phyloP scores from a whole-genome alignment of 2,113 vertebrate species.

The Daboia siamensis region DNA sequence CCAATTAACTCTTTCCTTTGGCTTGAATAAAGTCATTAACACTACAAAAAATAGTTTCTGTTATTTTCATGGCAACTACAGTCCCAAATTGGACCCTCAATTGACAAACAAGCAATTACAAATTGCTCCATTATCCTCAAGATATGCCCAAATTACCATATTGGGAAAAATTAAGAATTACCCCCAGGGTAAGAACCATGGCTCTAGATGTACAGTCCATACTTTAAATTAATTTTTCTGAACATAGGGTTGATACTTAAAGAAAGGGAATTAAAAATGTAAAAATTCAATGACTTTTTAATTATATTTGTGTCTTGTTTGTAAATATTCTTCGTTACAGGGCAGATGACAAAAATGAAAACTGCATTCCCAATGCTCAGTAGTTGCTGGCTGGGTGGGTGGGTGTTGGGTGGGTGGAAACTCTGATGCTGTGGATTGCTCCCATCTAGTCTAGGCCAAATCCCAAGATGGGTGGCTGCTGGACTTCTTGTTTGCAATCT shows the following conservation, averaged over 20 bases:
- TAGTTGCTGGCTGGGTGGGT: neutral
- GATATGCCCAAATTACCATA: neutral
- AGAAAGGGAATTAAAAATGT: conserved; percentile 17
- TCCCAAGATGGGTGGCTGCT: neutral
- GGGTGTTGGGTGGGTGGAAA: neutral
- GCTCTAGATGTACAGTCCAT: neutral
- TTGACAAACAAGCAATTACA: neutral
- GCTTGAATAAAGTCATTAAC: neutral
- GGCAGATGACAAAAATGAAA: neutral
- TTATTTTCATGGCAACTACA: neutral
- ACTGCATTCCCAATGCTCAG: neutral
- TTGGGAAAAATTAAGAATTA: neutral
- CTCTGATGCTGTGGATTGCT: neutral
- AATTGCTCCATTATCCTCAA: neutral
- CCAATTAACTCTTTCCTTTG: neutral
- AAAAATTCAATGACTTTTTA: neutral
- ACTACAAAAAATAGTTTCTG: neutral
- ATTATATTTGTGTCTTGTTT: neutral
- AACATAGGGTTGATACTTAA: neutral
- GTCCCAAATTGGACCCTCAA: neutral
- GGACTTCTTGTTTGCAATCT: neutral
- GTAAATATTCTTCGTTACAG: neutral
- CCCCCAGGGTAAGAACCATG: neutral
- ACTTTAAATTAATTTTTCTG: conserved; percentile 5
- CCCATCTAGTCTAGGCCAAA: neutral